These are phyloP conservation scores for Theocolax elegans DNA, from an alignment of 1,140 invertebrate genomes.

Conservation along the genomic window DNA sequence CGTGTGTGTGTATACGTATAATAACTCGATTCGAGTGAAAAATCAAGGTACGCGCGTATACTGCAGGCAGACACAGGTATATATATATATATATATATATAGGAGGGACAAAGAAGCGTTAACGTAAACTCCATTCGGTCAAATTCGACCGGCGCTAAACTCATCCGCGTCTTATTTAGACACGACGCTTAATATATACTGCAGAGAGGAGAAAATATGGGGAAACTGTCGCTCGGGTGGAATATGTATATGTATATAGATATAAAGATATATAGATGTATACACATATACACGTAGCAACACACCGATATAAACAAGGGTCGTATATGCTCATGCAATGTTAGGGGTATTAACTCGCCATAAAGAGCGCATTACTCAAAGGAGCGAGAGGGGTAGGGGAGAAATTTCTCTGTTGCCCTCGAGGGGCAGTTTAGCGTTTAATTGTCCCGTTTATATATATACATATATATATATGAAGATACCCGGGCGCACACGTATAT, in stretches of 20 bases:
- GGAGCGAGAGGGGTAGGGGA: constrained; percentile 51
- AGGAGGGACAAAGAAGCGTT: no score
- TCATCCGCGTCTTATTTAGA: not conserved
- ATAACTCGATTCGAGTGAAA: no score
- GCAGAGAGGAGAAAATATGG: constrained; percentile 54
- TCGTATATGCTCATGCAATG: constrained; percentile 52
- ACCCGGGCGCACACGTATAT: no score
- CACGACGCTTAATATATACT: constrained; percentile 21
- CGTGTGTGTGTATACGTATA: no score
- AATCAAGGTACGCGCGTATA: no score
- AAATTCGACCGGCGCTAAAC: constrained; percentile 32
- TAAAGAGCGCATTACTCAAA: constrained; percentile 68
- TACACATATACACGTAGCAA: no score
- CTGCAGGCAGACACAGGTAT: no score
- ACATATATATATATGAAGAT: no score
- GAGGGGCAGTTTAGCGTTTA: constrained; percentile 69
- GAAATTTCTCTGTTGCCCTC: constrained; percentile 52
- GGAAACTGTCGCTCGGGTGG: no score
- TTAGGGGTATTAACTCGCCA: constrained; percentile 68
- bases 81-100: no score
- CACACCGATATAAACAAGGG: constrained; percentile 65
- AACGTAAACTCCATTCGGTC: no score
- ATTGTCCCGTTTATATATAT: constrained; percentile 64
- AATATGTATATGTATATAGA: no score
- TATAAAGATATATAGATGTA: constrained; percentile 15